phyloP scores from a whole-genome alignment of 1,140 invertebrate species.

The Gryllus bimaculatus region DNA sequence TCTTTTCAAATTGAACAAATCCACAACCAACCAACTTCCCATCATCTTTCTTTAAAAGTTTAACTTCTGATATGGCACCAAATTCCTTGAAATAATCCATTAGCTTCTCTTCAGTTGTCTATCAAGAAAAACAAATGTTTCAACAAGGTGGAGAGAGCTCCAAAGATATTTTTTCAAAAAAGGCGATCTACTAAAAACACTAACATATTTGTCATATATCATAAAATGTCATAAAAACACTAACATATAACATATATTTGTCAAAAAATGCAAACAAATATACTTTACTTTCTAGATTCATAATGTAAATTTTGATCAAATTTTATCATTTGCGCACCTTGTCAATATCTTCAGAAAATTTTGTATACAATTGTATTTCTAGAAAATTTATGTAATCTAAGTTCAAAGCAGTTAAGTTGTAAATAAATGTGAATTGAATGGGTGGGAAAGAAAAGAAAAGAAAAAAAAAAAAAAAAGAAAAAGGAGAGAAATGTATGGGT shows the following conservation, averaged over 20 bases:
- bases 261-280: background rate
- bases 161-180: background rate
- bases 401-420: too few species aligned
- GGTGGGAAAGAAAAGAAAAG: too few species aligned
- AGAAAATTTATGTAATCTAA: too few species aligned
- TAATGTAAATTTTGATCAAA: background rate
- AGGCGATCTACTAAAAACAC: background rate
- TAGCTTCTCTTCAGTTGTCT: conserved; percentile 57
- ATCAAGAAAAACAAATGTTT: background rate
- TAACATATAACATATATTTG: too few species aligned
- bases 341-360: background rate
- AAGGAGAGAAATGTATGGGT: too few species aligned
- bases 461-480: too few species aligned
- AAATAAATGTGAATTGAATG: too few species aligned
- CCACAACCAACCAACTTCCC: conserved; percentile 74
- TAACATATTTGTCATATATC: too few species aligned
- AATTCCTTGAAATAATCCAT: conserved; percentile 62
- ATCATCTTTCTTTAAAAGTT: conserved; percentile 65
- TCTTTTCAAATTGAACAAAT: conserved; percentile 68
- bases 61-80: conserved; percentile 67
- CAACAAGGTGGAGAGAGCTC: background rate
- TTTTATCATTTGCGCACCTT: background rate
- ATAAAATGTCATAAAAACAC: too few species aligned
- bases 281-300: background rate
- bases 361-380: background rate